Conservation (phyloP, 2,888 invertebrate genomes). For the Macaria liturata region DNA sequence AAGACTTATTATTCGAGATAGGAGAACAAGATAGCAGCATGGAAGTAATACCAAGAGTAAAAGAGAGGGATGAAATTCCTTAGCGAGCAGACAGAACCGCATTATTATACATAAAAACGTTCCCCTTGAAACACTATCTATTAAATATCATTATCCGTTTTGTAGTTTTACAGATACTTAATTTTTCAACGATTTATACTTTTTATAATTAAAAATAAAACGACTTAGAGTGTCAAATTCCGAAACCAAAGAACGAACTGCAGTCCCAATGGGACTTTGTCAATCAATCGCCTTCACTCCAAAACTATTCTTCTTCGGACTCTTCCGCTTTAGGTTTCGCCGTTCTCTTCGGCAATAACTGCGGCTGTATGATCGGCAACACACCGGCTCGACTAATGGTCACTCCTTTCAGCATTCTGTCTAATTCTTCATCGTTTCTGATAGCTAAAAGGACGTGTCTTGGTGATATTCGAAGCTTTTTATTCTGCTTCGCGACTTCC, state of each 20-base stretch:
- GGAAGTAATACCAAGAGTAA: no score
- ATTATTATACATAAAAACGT: no score
- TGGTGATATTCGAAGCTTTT: conserved; percentile 80
- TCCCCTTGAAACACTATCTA: no score
- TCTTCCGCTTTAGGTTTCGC: conserved; percentile 36
- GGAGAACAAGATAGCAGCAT: no score
- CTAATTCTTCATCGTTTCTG: conserved; percentile 62
- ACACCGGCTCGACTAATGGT: conserved; percentile 62
- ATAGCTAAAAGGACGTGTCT: conserved; percentile 61
- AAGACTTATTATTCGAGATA: no score
- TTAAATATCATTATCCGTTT: no score
- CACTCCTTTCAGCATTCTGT: conserved; percentile 52
- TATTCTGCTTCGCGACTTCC: conserved; percentile 85
- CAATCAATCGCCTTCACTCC: conserved; percentile 19
- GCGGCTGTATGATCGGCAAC: conserved; percentile 52
- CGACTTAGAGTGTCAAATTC: no score
- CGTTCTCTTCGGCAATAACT: conserved; percentile 62
- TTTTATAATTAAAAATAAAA: no score
- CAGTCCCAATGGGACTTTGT: conserved; percentile 34
- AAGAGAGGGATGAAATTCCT: no score
- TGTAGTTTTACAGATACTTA: no score
- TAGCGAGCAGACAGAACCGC: no score
- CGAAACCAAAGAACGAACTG: conserved; percentile 20
- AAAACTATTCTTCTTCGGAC: not conserved
- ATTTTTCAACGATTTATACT: no score